These are phyloP conservation scores for Rhynchotus rufescens DNA, from an alignment of 2,797 vertebrate species.

Conservation along the genomic window DNA sequence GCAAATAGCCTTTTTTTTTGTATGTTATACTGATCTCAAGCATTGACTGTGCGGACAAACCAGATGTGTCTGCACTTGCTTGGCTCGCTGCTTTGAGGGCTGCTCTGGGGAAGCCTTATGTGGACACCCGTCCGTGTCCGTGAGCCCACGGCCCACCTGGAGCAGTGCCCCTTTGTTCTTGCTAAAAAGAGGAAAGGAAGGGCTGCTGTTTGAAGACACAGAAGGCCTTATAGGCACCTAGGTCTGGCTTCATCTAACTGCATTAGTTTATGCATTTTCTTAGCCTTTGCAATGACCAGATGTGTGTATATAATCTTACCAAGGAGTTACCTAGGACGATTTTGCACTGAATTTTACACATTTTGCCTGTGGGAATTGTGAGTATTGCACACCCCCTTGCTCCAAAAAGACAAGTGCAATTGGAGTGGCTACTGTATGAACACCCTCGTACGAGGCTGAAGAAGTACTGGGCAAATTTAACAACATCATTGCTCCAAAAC, in stretches of 20 bases:
- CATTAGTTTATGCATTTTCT: not conserved
- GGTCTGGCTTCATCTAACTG: too few species aligned
- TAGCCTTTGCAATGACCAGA: not conserved
- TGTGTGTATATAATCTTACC: not conserved
- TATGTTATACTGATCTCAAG: not conserved
- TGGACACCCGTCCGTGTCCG: not conserved
- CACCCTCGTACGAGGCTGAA: not conserved
- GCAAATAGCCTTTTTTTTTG: not conserved
- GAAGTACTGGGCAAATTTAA: not conserved
- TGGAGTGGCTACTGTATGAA: not conserved
- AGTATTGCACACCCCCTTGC: not conserved
- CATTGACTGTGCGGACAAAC: not conserved
- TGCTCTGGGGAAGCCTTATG: not conserved
- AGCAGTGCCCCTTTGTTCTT: not conserved
- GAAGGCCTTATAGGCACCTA: too few species aligned
- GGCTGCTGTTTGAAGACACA: not conserved
- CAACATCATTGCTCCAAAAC: not conserved
- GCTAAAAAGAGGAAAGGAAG: not conserved
- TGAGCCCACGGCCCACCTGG: accelerated
- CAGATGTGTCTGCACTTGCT: not conserved
- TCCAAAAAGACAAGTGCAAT: not conserved
- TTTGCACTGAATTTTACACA: not conserved
- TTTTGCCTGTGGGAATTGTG: not conserved
- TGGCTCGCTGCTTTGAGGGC: not conserved
- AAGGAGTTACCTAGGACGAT: not conserved